Percentiles rank a stretch among this genome's conserved stretches.
These are phyloP conservation scores for Vimba vimba DNA, from an alignment of 2,113 vertebrate species.

Conservation along the genomic window DNA sequence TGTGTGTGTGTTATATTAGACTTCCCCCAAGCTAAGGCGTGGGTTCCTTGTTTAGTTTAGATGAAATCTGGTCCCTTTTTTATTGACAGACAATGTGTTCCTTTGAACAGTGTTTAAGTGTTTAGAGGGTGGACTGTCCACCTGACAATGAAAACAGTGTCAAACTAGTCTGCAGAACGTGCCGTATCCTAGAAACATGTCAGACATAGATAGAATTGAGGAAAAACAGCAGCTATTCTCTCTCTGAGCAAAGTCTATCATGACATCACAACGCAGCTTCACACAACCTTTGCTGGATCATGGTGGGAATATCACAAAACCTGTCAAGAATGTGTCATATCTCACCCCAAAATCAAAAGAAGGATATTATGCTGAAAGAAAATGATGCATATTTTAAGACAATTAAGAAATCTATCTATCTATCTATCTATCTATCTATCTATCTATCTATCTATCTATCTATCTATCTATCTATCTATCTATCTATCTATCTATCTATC, in stretches of 20 bases:
- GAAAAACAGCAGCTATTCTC: not conserved
- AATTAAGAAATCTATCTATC: too few relatives aligned
- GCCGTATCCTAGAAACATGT: conserved; percentile 12
- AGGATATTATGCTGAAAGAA: not conserved
- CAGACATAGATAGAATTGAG: not conserved
- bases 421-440: too few relatives aligned
- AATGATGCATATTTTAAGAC: not conserved
- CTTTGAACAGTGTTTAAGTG: not conserved
- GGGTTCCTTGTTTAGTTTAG: conserved; percentile 10
- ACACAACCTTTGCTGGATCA: not conserved
- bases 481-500: too few relatives aligned
- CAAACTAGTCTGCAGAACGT: not conserved
- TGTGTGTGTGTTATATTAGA: not conserved
- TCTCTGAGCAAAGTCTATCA: not conserved
- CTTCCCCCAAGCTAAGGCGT: conserved; percentile 1
- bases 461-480: too few relatives aligned
- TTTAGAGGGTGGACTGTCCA: not conserved
- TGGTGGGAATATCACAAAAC: too few relatives aligned
- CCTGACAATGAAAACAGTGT: not conserved
- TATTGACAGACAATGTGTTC: not conserved
- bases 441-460: too few relatives aligned
- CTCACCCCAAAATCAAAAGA: too few relatives aligned
- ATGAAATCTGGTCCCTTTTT: conserved; percentile 8
- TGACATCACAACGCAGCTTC: not conserved
- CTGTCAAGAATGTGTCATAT: too few relatives aligned